phyloP scores from a whole-genome alignment of 2,113 vertebrate genomes.

The Phrynosoma blainvillii region DNA sequence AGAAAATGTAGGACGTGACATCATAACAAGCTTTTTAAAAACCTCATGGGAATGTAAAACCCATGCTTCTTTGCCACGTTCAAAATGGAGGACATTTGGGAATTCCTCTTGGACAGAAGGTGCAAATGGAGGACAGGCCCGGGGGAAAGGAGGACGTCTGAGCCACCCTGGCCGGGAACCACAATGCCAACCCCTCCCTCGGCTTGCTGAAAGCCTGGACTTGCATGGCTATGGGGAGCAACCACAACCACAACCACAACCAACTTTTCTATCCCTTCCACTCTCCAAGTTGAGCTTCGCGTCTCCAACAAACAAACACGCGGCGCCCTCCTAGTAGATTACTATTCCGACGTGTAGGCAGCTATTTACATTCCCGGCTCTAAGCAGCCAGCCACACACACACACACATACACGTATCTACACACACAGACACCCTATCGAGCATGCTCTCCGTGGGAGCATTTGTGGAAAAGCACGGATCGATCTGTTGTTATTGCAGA shows the following conservation, averaged over 20 bases:
- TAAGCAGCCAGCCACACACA: not conserved
- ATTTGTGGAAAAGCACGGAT: not conserved
- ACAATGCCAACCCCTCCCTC: slow-evolving; percentile 11
- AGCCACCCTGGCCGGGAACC: too few species aligned
- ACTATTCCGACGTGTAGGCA: slow-evolving; percentile 24
- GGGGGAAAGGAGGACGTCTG: too few species aligned
- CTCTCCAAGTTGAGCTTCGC: not conserved
- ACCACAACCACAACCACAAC: too few species aligned
- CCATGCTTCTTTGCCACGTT: too few species aligned
- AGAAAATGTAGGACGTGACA: too few species aligned
- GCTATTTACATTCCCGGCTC: slow-evolving; percentile 17
- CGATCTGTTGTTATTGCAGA: not conserved
- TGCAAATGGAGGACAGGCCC: too few species aligned
- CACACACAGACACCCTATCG: not conserved
- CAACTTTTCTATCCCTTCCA: not conserved
- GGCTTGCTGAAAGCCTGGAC: not conserved
- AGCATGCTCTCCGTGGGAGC: not conserved
- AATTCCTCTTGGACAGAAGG: too few species aligned
- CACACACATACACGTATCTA: too few species aligned
- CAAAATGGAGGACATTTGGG: too few species aligned
- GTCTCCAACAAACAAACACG: slow-evolving; percentile 51
- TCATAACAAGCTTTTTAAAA: too few species aligned
- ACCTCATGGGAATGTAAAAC: too few species aligned
- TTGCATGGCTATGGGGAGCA: not conserved
- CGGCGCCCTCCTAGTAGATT: slow-evolving; percentile 49